Percentiles rank a stretch among this genome's conserved stretches.
Conservation (phyloP, 2,888 invertebrate genomes). For the Molorchus minor region DNA sequence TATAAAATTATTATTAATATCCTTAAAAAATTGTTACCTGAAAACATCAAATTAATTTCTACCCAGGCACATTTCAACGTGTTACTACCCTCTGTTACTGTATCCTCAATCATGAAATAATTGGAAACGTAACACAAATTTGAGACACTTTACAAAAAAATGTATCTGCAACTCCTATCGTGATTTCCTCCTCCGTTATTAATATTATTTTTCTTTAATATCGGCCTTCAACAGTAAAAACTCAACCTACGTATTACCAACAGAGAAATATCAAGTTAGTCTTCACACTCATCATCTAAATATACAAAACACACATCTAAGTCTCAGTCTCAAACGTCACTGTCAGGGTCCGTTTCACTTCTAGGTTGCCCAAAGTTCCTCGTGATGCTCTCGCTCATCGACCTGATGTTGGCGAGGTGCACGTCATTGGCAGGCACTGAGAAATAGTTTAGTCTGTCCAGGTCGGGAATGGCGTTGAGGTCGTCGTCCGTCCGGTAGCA, state of each 20-base stretch:
- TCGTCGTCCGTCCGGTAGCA: constrained; percentile 67
- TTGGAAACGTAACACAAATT: no score
- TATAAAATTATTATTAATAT: constrained; percentile 23
- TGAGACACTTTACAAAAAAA: no score
- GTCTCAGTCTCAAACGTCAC: constrained; percentile 67
- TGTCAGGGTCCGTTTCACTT: constrained; percentile 73
- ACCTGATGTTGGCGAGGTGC: constrained; percentile 77
- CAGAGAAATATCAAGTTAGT: constrained; percentile 1
- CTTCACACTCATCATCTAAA: not conserved
- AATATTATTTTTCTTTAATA: no score
- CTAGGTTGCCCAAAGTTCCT: constrained; percentile 78
- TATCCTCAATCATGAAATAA: not conserved
- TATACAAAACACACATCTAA: not conserved
- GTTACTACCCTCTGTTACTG: not conserved
- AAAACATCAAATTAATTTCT: constrained; percentile 5
- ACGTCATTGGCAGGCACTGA: constrained; percentile 66
- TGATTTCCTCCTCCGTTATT: no score
- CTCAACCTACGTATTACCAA: constrained; percentile 1
- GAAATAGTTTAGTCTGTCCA: constrained; percentile 62
- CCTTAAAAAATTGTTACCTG: not conserved
- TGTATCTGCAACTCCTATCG: no score
- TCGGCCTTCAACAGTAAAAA: no score
- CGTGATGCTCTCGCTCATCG: constrained; percentile 80
- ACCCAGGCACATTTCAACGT: constrained; percentile 5
- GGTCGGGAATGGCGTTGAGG: constrained; percentile 61